phyloP scores from a whole-genome alignment of 2,888 invertebrate genomes.

The Hydrotaea cyrtoneurina region DNA sequence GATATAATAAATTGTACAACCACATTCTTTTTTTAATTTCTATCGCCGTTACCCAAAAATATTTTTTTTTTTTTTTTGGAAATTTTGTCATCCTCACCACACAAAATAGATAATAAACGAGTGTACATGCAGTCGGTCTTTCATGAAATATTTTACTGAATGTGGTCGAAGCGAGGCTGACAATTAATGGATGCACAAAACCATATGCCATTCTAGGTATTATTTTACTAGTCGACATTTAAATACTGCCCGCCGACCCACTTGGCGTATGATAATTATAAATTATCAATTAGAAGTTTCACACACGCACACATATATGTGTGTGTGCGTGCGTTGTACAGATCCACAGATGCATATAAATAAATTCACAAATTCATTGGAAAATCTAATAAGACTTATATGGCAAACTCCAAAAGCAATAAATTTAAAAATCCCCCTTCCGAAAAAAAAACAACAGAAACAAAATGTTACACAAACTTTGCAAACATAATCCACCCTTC shows the following conservation, averaged over 20 bases:
- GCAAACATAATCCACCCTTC: not conserved
- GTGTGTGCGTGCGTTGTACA: not conserved
- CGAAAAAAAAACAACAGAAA: not conserved
- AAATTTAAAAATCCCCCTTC: conserved; percentile 9
- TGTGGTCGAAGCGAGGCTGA: too few species aligned
- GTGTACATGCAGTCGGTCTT: too few species aligned
- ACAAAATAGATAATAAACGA: too few species aligned
- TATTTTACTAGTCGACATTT: not conserved
- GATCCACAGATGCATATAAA: not conserved
- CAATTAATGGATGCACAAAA: not conserved
- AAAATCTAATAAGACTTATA: not conserved
- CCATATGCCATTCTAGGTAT: not conserved
- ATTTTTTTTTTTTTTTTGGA: too few species aligned
- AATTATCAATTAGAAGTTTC: conserved; percentile 17
- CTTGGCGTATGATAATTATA: not conserved
- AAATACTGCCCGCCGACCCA: not conserved
- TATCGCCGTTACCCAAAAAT: too few species aligned
- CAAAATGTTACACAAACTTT: not conserved
- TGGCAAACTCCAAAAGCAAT: conserved; percentile 12
- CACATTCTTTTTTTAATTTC: too few species aligned
- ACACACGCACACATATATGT: not conserved
- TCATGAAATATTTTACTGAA: too few species aligned
- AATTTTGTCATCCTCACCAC: too few species aligned
- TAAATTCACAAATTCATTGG: conserved; percentile 9
- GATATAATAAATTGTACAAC: too few species aligned